Base-by-base conservation (phyloP, 2,113 vertebrate species). In the Macquaria ambigua region DNA sequence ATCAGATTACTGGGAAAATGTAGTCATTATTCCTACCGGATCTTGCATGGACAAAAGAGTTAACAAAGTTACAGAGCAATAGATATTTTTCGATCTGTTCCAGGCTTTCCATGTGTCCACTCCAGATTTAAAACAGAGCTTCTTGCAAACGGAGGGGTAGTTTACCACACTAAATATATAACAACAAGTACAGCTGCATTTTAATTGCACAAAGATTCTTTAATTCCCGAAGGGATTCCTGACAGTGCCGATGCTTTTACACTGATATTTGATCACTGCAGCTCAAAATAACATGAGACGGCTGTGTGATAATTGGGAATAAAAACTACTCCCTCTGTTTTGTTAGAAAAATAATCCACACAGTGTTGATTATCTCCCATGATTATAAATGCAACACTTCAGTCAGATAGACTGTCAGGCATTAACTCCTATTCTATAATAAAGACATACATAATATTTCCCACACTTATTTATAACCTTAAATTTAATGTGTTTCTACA, bases 281-380 rank as follows among this genome's bases (percentile, higher is more conserved):
- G 58, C 72, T 15, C 46, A 15, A 14, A 48, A 15, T 48, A 52
- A 52, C 15, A 15, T 15, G 46, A 48, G 14, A 15, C 2, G 14
- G 15, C 39, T 63, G 73, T 83, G 80, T 77, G 61, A 86, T 83
- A 77, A 80, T 52, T 86, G 72, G 64, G 62, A 72, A 85, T 50
- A 43, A 73, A 85, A 69, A 53, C 14, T 62, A 14, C 37, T 41
- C 48, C 70, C n/a, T 50, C 14, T 61, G 11, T 59, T 81, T 74
- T 69, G 55, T 70, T 73, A 84, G 46, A 67, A 70, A 46, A 77
- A 71, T 53, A 74, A 84, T 62, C 59, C 41, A 62, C 52, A 62
- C 9, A 10, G 53, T 73, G 59, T 69, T 81, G 71, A 84, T 87
- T 61, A 89, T 61, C 62, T 58, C 52, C 8, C 50, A 41, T 48